These are phyloP conservation scores for Tetropium fuscum DNA, from an alignment of 2,888 invertebrate species.

Conservation along the genomic window DNA sequence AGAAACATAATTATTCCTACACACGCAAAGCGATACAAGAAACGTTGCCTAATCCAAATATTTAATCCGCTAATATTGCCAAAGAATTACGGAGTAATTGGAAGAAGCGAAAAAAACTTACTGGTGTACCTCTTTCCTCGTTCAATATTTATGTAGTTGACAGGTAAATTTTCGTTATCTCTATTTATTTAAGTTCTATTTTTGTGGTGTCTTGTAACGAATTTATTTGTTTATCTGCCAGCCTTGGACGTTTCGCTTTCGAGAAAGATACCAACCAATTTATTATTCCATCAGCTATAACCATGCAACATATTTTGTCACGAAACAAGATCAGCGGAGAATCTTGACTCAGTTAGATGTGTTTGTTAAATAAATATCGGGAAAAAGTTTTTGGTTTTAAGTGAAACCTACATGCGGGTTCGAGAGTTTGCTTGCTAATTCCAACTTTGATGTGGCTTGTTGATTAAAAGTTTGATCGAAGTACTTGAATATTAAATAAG, in stretches of 20 bases:
- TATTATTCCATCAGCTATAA: neutral
- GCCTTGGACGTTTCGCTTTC: constrained; percentile 6
- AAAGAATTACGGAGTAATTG: no score
- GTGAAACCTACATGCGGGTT: neutral
- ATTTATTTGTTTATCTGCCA: neutral
- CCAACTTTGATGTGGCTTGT: neutral
- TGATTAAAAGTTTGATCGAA: constrained; percentile 3
- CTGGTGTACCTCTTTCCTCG: no score
- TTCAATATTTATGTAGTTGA: neutral
- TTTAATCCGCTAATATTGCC: no score
- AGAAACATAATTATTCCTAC: no score
- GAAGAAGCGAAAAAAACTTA: no score
- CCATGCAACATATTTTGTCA: neutral
- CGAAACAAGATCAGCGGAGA: neutral
- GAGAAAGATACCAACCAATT: neutral
- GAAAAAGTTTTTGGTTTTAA: neutral
- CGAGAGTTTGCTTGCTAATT: neutral
- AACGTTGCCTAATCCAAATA: no score
- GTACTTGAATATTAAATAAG: constrained; percentile 1
- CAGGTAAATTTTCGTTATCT: no score
- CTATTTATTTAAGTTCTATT: neutral
- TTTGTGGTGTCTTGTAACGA: constrained; percentile 18
- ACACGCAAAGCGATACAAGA: no score
- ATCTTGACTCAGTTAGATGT: neutral
- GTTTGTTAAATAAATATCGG: neutral